A percentile compares a stretch with the other conserved stretches of the same genome.
Conservation (phyloP, 2,888 invertebrate genomes). For the Hypercompe scribonia region DNA sequence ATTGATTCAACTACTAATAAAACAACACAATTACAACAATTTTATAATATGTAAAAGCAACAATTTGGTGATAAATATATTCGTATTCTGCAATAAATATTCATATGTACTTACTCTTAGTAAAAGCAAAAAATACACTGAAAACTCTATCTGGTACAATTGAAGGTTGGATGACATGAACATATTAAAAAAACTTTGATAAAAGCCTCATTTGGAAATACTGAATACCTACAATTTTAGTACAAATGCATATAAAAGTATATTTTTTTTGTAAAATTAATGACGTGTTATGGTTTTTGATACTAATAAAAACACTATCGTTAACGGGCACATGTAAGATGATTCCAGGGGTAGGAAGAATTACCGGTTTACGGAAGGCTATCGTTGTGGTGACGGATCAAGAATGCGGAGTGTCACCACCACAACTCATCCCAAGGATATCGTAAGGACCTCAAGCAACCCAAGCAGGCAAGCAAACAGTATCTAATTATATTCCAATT, state of each 20-base stretch:
- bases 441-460: no score
- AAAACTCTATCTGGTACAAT: conserved; percentile 34
- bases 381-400: no score
- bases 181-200: neutral
- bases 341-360: no score
- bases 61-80: conserved; percentile 33
- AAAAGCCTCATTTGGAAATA: neutral
- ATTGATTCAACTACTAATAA: conserved; percentile 43
- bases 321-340: no score
- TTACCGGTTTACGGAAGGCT: neutral
- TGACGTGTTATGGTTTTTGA: neutral
- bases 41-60: conserved; percentile 22
- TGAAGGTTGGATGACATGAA: conserved; percentile 55
- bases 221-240: neutral
- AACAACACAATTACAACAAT: conserved; percentile 55
- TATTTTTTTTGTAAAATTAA: neutral
- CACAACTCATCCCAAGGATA: no score
- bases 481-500: no score
- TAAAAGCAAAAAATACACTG: neutral
- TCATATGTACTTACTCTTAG: conserved; percentile 18
- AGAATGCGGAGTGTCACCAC: no score
- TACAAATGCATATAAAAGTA: neutral
- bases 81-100: neutral
- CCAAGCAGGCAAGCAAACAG: no score
- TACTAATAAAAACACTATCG: neutral